phyloP scores from a whole-genome alignment of 2,888 invertebrate genomes.

The Phanerotoma sp. region DNA sequence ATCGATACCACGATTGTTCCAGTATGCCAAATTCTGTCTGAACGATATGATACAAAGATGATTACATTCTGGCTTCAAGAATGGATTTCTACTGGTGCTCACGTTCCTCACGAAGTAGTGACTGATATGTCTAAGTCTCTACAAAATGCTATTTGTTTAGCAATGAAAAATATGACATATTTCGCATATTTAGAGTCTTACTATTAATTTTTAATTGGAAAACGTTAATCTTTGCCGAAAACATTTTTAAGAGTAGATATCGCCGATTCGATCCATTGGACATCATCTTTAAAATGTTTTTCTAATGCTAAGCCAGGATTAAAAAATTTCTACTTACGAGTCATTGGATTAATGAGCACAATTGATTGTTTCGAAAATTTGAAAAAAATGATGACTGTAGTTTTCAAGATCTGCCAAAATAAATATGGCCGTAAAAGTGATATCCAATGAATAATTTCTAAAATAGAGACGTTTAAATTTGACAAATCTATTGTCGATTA shows the following conservation, averaged over 20 bases:
- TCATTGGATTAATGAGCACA: constrained; percentile 22
- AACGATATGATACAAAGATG: constrained; percentile 2
- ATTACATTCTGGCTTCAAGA: constrained; percentile 1
- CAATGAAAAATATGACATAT: constrained; percentile 14
- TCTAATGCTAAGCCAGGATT: constrained; percentile 11
- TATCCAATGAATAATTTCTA: constrained; percentile 18
- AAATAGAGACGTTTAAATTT: constrained; percentile 12
- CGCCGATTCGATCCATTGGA: constrained; percentile 22
- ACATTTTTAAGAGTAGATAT: constrained; percentile 21
- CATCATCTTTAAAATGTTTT: constrained; percentile 8
- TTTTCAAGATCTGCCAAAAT: constrained; percentile 19
- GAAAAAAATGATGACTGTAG: constrained; percentile 7
- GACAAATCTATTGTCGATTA: constrained; percentile 1
- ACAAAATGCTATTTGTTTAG: constrained; percentile 17
- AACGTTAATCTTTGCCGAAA: constrained; percentile 11
- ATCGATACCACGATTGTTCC: constrained; percentile 11
- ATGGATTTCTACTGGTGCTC: neutral
- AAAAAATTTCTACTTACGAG: constrained; percentile 23
- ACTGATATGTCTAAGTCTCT: constrained; percentile 21
- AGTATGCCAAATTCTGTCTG: neutral
- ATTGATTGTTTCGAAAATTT: constrained; percentile 18
- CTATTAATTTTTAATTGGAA: constrained; percentile 11
- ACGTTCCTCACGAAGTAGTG: constrained; percentile 14
- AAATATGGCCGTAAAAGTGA: constrained; percentile 7
- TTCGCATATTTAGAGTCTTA: constrained; percentile 6